phyloP scores from a whole-genome alignment of 1,140 invertebrate genomes.

The Dryas iulia region DNA sequence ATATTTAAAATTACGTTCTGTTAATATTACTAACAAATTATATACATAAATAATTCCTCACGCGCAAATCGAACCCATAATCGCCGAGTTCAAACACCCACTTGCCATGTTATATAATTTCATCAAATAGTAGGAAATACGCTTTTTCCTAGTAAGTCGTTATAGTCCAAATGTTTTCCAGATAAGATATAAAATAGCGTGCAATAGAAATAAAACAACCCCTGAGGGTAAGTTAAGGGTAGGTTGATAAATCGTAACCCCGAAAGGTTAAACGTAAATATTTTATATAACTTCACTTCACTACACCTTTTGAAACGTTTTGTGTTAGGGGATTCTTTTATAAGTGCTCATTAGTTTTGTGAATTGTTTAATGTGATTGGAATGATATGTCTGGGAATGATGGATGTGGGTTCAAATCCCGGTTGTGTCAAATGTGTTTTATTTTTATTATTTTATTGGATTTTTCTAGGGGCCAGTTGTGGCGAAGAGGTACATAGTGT shows the following conservation, averaged over 20 bases:
- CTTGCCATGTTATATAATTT: neutral
- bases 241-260: slow-evolving; percentile 7
- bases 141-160: neutral
- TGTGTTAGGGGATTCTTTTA: neutral
- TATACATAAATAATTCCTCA: neutral
- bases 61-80: neutral
- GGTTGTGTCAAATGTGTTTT: too few species aligned
- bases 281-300: neutral
- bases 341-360: neutral
- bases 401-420: too few species aligned
- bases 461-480: too few species aligned
- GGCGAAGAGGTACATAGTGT: too few species aligned
- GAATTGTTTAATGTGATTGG: too few species aligned
- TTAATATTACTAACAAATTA: too few species aligned
- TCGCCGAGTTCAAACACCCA: neutral
- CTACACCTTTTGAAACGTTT: neutral
- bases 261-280: slow-evolving; percentile 5
- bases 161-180: neutral
- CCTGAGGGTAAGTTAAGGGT: neutral
- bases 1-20: too few species aligned
- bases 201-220: slow-evolving; percentile 2
- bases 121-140: neutral
- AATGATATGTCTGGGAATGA: too few species aligned
- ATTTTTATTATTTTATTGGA: too few species aligned
- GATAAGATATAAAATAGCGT: slow-evolving; percentile 16